Percentiles rank a stretch among this genome's conserved stretches.
These are phyloP conservation scores for Procavia capensis DNA, from an alignment of 2,113 vertebrate species.

Conservation along the genomic window DNA sequence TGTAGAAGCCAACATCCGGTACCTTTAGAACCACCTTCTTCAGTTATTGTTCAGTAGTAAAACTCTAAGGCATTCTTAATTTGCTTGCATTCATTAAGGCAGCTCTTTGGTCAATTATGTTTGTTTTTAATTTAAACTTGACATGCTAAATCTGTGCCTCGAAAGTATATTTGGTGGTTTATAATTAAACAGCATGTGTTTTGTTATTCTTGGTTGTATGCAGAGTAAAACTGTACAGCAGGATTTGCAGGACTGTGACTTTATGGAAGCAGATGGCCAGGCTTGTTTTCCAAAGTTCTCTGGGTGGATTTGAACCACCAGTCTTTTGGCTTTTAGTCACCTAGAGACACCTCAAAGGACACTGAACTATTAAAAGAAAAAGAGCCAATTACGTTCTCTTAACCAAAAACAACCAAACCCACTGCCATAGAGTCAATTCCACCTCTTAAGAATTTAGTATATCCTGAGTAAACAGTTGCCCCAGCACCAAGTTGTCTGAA, in stretches of 20 bases:
- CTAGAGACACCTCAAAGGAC: neutral
- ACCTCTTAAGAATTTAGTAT: neutral
- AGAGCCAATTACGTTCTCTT: neutral
- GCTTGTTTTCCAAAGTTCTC: neutral
- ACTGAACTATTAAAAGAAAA: neutral
- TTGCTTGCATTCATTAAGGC: neutral
- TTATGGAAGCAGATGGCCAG: neutral
- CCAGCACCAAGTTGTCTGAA: neutral
- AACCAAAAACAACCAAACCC: too few species aligned
- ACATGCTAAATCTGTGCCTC: neutral
- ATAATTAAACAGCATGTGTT: neutral
- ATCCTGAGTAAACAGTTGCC: neutral
- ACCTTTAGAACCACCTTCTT: neutral
- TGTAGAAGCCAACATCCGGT: too few species aligned
- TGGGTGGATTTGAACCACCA: neutral
- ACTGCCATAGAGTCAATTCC: too few species aligned
- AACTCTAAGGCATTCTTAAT: neutral
- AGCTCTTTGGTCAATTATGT: neutral
- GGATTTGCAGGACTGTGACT: neutral
- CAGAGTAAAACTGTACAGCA: neutral
- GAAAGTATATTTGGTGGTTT: neutral
- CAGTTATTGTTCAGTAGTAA: neutral
- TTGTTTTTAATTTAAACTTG: slow-evolving; percentile 13
- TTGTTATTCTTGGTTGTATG: neutral
- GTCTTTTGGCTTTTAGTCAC: neutral